Base-by-base conservation (phyloP, 2,888 invertebrate species). In the Cephus pulcher region DNA sequence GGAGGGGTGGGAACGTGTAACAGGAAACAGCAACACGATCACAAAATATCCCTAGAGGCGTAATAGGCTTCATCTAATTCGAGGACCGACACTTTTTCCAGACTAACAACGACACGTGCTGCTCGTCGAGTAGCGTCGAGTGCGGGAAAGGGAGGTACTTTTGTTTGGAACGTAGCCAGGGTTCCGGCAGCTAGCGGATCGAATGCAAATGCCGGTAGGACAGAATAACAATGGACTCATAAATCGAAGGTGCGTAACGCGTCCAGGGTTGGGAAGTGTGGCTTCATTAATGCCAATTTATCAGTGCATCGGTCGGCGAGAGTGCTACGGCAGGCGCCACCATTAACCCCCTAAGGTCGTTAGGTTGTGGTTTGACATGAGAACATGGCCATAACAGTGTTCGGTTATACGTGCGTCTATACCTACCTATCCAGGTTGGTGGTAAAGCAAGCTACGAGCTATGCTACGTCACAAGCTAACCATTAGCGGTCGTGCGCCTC, bases 361-460 rank as follows among this genome's bases (percentile, higher is more conserved):
- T 91, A 90, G 88, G 87, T 88, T 90, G 89, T 86, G 89, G 88
- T 90, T 88, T 88, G 89, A 90, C 90, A 90, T 86, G 89, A 87
- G 87, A 88, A 89, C 89, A 90, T 85, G 87, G 86, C 88, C 88
- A 87, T 89, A 89, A 89, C 89, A 88, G 83, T 86, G 85, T 87
- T 89, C 86, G 87, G 88, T 88, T 89, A 89, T 88, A 75, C 34
- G 68, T 35, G 37, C 71, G 33, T 71, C 1, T 32, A 34, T 71
- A 34, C 33, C 71, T 12, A 34, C 32, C 71, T 23, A 30, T 71
- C 71, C 32, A 34, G 71, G n/a, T 34, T 71, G 71, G 33, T 12
- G 71, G 71, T 71, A 71, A 71, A 71, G 71, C 71, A 23, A 32
- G 71, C 71, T 34, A 23, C 34, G 71, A 32, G 71, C 4, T 71